Evolutionary conservation across 1,140 invertebrate species (phyloP).

Genomic region (Sminthurinus signatus): DNA sequence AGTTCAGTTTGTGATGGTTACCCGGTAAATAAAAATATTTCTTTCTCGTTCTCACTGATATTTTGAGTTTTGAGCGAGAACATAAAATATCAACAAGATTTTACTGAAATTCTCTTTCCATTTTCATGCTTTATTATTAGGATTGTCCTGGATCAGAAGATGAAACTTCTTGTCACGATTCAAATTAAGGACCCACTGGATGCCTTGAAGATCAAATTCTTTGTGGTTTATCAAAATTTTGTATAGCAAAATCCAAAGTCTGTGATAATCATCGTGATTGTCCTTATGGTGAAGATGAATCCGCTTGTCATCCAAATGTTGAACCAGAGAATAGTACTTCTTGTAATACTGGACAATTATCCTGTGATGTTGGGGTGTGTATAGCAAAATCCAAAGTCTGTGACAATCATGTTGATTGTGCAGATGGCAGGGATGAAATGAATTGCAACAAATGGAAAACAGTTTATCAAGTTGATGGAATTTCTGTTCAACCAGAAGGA

Average conservation of each 20-base stretch:
- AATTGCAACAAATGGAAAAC: constrained; percentile 52
- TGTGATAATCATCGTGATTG: constrained; percentile 68
- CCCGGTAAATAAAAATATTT: background rate
- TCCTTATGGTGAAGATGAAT: constrained; percentile 71
- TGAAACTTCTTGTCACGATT: constrained; percentile 50
- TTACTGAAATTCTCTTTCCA: background rate
- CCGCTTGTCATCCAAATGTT: background rate
- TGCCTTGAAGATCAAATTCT: constrained; percentile 62
- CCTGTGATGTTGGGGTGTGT: constrained; percentile 55
- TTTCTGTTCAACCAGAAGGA: constrained; percentile 51
- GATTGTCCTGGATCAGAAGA: constrained; percentile 59
- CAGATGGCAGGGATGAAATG: constrained; percentile 64
- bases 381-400: constrained; percentile 55
- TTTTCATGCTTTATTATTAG: constrained; percentile 36
- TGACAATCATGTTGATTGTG: constrained; percentile 61
- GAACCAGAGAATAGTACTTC: background rate
- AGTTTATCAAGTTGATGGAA: constrained; percentile 52
- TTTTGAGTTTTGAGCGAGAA: too few relatives aligned
- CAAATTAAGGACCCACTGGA: constrained; percentile 40
- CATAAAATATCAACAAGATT: too few relatives aligned
- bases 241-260: constrained; percentile 56
- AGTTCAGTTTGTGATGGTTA: constrained; percentile 64
- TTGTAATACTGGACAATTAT: constrained; percentile 56
- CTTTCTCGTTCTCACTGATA: too few relatives aligned
- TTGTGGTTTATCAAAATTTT: constrained; percentile 63